Percentiles rank a stretch among this genome's conserved stretches.
Conservation (phyloP, 2,888 invertebrate species). For the Phalangium opilio region DNA sequence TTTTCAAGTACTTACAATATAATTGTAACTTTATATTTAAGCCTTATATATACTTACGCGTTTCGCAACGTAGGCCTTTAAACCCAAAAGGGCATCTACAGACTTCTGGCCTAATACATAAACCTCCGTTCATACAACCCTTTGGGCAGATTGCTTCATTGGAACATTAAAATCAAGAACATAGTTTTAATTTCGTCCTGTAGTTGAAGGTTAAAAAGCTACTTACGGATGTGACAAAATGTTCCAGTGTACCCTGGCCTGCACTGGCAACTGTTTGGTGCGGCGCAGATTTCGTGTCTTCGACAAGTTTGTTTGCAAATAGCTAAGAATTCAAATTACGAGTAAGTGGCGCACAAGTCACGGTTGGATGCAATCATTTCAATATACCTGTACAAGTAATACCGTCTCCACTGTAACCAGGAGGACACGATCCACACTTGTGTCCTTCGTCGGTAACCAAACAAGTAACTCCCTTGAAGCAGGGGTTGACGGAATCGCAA, state of each 20-base stretch:
- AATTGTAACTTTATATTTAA: too few species aligned
- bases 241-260: not conserved
- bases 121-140: slow-evolving; percentile 45
- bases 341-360: too few species aligned
- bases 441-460: slow-evolving; percentile 39
- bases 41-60: slow-evolving; percentile 26
- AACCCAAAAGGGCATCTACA: slow-evolving; percentile 44
- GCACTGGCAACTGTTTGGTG: not conserved
- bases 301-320: too few species aligned
- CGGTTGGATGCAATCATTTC: too few species aligned
- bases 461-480: slow-evolving; percentile 52
- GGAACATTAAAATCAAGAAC: not conserved
- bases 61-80: slow-evolving; percentile 42
- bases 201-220: too few species aligned
- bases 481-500: slow-evolving; percentile 32
- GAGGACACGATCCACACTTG: slow-evolving; percentile 59
- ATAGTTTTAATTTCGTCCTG: too few species aligned
- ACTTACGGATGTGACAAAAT: not conserved
- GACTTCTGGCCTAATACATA: slow-evolving; percentile 40
- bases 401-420: slow-evolving; percentile 58
- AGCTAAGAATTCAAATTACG: too few species aligned
- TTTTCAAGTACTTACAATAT: not conserved
- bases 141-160: slow-evolving; percentile 38
- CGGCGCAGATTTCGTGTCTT: not conserved
- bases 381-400: slow-evolving; percentile 39